A percentile compares a stretch with the other conserved stretches of the same genome.
phyloP scores from a whole-genome alignment of 2,797 vertebrate species.

The Phylloscopus collybita region DNA sequence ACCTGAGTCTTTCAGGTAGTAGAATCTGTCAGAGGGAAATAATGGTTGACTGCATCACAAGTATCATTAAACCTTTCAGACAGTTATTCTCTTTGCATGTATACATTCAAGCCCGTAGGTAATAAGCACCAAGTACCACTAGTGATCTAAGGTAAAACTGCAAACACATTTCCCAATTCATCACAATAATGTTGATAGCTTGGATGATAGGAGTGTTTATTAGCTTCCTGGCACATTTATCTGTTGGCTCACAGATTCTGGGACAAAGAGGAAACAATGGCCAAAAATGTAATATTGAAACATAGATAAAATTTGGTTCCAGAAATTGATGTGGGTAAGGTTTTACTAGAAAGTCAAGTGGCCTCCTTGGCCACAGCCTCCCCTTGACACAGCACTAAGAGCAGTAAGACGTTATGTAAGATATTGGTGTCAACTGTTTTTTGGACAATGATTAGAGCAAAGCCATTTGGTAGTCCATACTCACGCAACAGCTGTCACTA shows the following conservation, averaged over 20 bases:
- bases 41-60: slow-evolving; percentile 62
- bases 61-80: slow-evolving; percentile 62
- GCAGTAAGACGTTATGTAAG: neutral
- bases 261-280: neutral
- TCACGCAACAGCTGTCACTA: neutral
- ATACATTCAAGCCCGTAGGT: slow-evolving; percentile 11
- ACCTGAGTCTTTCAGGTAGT: slow-evolving; percentile 61
- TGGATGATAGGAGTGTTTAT: neutral
- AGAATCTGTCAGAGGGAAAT: slow-evolving; percentile 61
- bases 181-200: slow-evolving; percentile 4
- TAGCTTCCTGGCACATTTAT: neutral
- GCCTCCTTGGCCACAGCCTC: neutral
- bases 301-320: neutral
- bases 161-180: slow-evolving; percentile 7
- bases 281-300: neutral
- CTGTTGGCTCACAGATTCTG: neutral
- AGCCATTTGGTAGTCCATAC: neutral
- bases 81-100: neutral
- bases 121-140: slow-evolving; percentile 23
- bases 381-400: neutral
- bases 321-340: neutral
- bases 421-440: neutral
- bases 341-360: neutral
- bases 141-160: slow-evolving; percentile 16
- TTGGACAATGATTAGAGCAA: neutral